Evolutionary conservation across 2,797 vertebrate genomes (phyloP).

Genomic region (Hypotaenidia okinawae): DNA sequence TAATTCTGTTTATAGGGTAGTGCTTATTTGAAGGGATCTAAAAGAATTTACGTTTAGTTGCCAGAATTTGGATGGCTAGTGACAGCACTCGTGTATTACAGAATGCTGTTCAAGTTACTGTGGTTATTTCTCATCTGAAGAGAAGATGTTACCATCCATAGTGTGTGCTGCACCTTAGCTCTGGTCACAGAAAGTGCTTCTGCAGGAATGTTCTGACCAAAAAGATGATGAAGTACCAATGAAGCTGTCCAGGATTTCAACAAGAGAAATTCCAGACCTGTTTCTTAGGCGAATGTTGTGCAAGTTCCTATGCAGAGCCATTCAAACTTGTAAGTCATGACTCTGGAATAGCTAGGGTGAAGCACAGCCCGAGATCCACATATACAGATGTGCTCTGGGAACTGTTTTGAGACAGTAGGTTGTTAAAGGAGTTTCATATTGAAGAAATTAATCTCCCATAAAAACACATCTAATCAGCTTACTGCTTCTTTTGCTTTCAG

Average conservation of each 20-base stretch:
- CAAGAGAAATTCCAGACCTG: neutral
- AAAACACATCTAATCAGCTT: neutral
- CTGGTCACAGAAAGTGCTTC: neutral
- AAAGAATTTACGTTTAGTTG: neutral
- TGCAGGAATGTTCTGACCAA: neutral
- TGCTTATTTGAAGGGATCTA: neutral
- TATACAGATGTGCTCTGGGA: neutral
- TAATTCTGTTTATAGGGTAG: neutral
- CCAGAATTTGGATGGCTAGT: neutral
- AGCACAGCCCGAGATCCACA: neutral
- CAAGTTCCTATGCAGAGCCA: neutral
- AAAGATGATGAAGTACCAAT: neutral
- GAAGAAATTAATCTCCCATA: neutral
- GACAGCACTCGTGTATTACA: neutral
- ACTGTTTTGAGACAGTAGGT: neutral
- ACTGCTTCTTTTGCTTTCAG: neutral
- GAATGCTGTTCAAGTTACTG: neutral
- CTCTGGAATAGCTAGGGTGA: neutral
- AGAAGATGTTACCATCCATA: neutral
- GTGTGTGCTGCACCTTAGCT: neutral
- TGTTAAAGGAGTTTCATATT: neutral
- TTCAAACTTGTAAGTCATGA: neutral
- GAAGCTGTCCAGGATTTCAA: neutral
- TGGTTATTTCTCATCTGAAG: neutral
- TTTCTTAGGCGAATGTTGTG: neutral